Evolutionary conservation across 2,888 invertebrate species (phyloP), one percentile per base, ranked within the genome.

Genomic region (Minunthozetes semirufus): DNA sequence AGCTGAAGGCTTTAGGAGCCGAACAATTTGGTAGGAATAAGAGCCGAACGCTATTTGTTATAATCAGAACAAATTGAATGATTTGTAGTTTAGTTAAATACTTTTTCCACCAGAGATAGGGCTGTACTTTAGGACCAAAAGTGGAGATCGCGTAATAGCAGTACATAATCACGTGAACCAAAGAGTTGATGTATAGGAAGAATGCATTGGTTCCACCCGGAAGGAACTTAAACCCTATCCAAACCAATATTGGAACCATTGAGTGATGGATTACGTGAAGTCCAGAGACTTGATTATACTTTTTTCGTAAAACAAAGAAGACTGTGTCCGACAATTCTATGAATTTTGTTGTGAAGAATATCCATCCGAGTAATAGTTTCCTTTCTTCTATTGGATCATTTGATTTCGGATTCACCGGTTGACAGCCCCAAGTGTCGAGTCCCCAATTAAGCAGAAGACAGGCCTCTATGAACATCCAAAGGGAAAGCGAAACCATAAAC

Each of bases 21-120:
- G 72, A 42, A 56, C 75, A 76, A 19, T 76, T 73, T 13, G 38
- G 70, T 9, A 71, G 9, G 17, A 61, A 72, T 11, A 73, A n/a
- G 9, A 68, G 27, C n/a, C 61, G 73, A 48, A 74, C 15, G 15
- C 72, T 63, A 50, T 76, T 72, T 15, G 29, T 56, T n/a, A 79
- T 77, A 11, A 78, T 77, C 17, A 76, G 38, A 1, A 78, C 74
- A 68, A 79, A 78, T 53, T 79, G 79, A 6, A 76, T 72, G 38
- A 79, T 78, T 71, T 79, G 79, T 15, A 79, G 61, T 33, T 74
- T 75, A 48, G 79, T 79, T 63, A 79, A 76, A 75, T 79, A 79
- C 72, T 77, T 77, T 75, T 79, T 79, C 79, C 79, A 79, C 79
- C 79, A 79, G 15, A 79, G 76, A 75, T 76, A 79, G 0, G 77